A percentile compares a stretch with the other conserved stretches of the same genome.
phyloP scores from a whole-genome alignment of 2,113 vertebrate genomes.

The Aix galericulata region DNA sequence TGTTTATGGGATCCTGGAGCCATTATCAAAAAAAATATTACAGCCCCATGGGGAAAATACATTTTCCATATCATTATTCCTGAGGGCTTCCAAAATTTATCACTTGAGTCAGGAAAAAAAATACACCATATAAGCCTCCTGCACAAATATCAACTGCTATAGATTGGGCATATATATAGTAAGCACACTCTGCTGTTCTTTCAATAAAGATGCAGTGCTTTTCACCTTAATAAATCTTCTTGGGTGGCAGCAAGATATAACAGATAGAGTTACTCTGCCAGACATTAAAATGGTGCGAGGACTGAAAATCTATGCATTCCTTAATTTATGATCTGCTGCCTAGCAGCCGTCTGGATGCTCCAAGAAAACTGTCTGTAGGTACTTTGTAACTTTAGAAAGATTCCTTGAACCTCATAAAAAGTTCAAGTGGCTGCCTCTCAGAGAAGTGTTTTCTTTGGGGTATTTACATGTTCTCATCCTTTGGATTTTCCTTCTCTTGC shows the following conservation, averaged over 20 bases:
- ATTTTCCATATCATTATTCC: constrained; percentile 62
- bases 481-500: background rate
- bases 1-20: background rate
- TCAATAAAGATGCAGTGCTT: constrained; percentile 37
- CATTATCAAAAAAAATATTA: background rate
- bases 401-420: background rate
- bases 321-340: constrained; percentile 51
- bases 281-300: constrained; percentile 54
- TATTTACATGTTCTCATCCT: background rate
- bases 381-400: background rate
- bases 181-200: constrained; percentile 2
- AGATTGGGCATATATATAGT: background rate
- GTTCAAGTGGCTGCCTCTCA: background rate
- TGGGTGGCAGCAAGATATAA: constrained; percentile 49
- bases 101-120: constrained; percentile 42
- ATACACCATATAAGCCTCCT: constrained; percentile 13
- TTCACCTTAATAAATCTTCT: constrained; percentile 65
- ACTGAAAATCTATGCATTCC: constrained; percentile 62
- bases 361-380: background rate
- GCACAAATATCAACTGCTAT: constrained; percentile 53
- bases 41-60: constrained; percentile 7
- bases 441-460: background rate
- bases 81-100: constrained; percentile 46
- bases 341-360: constrained; percentile 34
- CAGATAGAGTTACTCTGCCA: constrained; percentile 54